Conservation (phyloP, 1,140 invertebrate species). For the Babylonia areolata region DNA sequence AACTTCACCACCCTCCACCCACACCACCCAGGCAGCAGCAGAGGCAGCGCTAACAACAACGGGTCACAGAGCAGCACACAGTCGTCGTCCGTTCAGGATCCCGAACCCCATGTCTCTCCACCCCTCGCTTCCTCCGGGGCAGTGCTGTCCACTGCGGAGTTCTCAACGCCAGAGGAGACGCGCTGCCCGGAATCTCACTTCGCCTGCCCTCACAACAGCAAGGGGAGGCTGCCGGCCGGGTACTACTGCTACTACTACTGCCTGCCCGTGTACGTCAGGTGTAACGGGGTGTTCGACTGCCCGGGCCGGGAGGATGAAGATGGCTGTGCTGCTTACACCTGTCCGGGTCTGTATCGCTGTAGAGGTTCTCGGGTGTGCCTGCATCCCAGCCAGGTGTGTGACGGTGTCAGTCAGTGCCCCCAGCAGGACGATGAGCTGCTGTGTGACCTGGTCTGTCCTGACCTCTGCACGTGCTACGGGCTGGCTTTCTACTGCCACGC, state of each 20-base stretch:
- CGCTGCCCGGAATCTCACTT: conserved; percentile 10
- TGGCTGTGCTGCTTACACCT: background rate
- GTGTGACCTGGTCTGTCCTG: conserved; percentile 1
- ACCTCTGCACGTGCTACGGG: background rate
- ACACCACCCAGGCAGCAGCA: background rate
- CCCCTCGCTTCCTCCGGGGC: too few relatives aligned
- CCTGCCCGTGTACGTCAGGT: conserved; percentile 6
- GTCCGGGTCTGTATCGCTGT: conserved; percentile 12
- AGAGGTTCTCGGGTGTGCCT: conserved; percentile 18
- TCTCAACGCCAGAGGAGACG: background rate
- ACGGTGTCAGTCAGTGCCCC: background rate
- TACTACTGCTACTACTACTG: background rate
- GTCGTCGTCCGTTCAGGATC: too few relatives aligned
- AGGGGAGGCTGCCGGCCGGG: background rate
- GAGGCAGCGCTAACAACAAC: background rate
- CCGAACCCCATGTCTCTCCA: too few relatives aligned
- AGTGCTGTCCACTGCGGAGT: background rate
- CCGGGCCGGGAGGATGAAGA: conserved; percentile 14
- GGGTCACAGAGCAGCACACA: too few relatives aligned
- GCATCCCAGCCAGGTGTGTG: background rate
- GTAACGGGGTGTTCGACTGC: conserved; percentile 23
- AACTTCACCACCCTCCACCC: too few relatives aligned
- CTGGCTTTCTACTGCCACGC: background rate
- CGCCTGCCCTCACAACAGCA: background rate
- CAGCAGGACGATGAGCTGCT: conserved; percentile 18